phyloP scores from a whole-genome alignment of 2,888 invertebrate species.

The Pseudeuparius sepicola region DNA sequence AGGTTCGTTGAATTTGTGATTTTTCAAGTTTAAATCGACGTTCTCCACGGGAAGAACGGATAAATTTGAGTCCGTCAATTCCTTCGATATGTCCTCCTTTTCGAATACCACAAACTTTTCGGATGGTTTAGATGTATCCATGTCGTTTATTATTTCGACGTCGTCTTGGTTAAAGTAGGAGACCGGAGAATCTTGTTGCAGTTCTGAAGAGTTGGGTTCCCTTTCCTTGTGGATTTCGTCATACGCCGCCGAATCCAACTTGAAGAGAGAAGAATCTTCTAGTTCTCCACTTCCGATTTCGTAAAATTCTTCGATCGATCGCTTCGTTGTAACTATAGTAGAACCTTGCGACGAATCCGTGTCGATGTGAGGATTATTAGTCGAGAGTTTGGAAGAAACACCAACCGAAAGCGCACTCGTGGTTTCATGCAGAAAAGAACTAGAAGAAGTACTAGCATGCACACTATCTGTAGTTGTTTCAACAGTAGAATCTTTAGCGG shows the following conservation, averaged over 20 bases:
- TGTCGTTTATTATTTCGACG: constrained; percentile 40
- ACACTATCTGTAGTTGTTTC: constrained; percentile 23
- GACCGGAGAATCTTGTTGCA: constrained; percentile 39
- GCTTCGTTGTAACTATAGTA: too few relatives aligned
- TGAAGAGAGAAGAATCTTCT: constrained; percentile 21
- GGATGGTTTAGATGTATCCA: constrained; percentile 28
- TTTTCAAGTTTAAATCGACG: constrained; percentile 21
- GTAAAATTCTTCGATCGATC: constrained; percentile 9
- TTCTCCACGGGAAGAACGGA: constrained; percentile 22
- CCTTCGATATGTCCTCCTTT: constrained; percentile 31
- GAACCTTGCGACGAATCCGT: background rate
- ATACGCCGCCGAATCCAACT: constrained; percentile 18
- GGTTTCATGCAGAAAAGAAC: background rate
- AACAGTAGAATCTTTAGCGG: background rate
- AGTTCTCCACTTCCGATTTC: constrained; percentile 8
- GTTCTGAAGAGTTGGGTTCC: constrained; percentile 28
- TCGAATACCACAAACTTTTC: constrained; percentile 25
- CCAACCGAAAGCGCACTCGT: background rate
- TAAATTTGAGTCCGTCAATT: constrained; percentile 33
- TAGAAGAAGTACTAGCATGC: constrained; percentile 29
- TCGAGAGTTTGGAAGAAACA: background rate
- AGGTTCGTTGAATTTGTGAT: constrained; percentile 26
- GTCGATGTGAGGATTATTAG: too few relatives aligned
- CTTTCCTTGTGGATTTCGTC: constrained; percentile 18
- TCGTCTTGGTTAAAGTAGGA: constrained; percentile 34